Percentiles rank a stretch among this genome's conserved stretches.
Conservation (phyloP, 1,140 invertebrate genomes). For the Venustaconcha ellipsiformis region DNA sequence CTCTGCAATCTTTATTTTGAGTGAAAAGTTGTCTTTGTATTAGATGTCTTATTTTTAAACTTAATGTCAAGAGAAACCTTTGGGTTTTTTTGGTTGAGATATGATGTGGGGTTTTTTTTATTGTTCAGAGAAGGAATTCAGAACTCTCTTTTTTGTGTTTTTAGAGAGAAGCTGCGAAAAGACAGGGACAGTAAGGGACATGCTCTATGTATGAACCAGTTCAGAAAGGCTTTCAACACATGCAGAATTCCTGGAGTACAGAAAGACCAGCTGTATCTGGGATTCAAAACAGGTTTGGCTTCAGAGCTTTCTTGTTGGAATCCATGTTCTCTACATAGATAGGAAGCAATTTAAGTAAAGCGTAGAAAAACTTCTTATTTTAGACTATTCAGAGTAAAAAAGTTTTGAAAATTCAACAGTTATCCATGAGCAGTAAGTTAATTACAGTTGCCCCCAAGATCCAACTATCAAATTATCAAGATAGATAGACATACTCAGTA, state of each 20-base stretch:
- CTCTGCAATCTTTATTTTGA: no score
- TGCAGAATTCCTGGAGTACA: slow-evolving; percentile 62
- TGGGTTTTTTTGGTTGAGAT: neutral
- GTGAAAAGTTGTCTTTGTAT: neutral
- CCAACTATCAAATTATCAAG: no score
- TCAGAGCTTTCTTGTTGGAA: no score
- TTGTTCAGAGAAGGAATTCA: neutral
- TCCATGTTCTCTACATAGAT: no score
- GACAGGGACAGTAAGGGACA: slow-evolving; percentile 56
- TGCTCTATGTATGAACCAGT: slow-evolving; percentile 67
- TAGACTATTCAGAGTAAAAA: no score
- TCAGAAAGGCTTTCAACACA: slow-evolving; percentile 62
- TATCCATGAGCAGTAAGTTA: no score
- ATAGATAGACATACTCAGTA: no score
- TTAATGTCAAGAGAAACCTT: neutral
- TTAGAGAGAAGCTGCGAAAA: slow-evolving; percentile 57
- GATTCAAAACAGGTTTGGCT: slow-evolving; percentile 58
- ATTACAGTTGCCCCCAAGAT: no score
- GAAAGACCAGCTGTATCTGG: slow-evolving; percentile 46
- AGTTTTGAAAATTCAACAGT: no score
- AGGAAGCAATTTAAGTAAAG: no score
- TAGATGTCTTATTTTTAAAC: neutral
- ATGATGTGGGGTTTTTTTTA: neutral
- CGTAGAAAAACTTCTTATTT: no score
- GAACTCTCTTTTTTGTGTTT: slow-evolving; percentile 16